Evolutionary conservation across 2,888 invertebrate species (phyloP).

Genomic region (Slavum lentiscoides): DNA sequence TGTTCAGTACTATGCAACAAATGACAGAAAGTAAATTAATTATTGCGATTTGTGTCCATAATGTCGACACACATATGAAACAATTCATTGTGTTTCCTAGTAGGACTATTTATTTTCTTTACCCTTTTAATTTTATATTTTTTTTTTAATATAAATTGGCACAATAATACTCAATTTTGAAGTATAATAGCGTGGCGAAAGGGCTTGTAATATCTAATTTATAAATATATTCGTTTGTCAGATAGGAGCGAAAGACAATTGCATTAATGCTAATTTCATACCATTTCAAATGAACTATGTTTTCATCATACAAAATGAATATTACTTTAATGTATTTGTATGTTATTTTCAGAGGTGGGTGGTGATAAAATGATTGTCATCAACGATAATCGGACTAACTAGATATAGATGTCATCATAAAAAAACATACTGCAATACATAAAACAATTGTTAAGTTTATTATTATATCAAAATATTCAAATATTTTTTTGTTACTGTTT

Average conservation of each 20-base stretch:
- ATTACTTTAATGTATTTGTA: neutral
- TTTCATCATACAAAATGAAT: neutral
- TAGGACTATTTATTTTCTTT: conserved; percentile 11
- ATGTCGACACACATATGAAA: conserved; percentile 38
- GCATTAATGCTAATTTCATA: conserved; percentile 8
- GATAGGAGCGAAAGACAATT: neutral
- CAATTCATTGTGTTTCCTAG: conserved; percentile 21
- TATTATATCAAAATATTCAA: too few species aligned
- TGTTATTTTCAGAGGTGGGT: neutral
- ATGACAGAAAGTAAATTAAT: neutral
- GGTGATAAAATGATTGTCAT: conserved; percentile 39
- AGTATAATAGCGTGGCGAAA: conserved; percentile 22
- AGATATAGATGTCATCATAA: conserved; percentile 32
- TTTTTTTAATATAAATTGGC: conserved; percentile 25
- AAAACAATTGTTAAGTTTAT: neutral
- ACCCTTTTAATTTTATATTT: neutral
- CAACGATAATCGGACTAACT: conserved; percentile 20
- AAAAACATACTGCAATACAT: neutral
- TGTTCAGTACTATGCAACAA: neutral
- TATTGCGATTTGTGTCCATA: neutral
- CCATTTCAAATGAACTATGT: conserved; percentile 10
- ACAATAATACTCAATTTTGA: conserved; percentile 12
- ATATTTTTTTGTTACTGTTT: neutral
- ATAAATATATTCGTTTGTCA: too few species aligned
- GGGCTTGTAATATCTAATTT: neutral